Evolutionary conservation across 1,140 invertebrate genomes (phyloP).

Genomic region (Drosophila ironensis): DNA sequence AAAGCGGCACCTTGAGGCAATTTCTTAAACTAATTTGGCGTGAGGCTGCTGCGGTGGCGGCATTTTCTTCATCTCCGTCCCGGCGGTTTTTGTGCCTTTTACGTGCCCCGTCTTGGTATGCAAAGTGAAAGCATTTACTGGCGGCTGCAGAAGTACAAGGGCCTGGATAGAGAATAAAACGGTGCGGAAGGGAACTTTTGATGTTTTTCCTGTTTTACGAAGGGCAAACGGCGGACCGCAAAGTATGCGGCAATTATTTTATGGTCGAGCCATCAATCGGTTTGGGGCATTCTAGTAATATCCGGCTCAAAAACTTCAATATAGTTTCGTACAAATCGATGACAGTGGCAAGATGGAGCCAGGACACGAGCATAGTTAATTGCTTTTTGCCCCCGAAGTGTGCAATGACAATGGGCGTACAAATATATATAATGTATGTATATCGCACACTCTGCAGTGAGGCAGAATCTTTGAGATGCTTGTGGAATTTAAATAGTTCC

Average conservation of each 20-base stretch:
- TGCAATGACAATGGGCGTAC: conserved; percentile 4
- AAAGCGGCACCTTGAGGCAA: conserved; percentile 33
- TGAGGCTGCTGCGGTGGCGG: conserved; percentile 37
- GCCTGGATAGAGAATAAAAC: background rate
- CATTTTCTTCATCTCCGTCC: conserved; percentile 32
- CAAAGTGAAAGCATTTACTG: conserved; percentile 39
- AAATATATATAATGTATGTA: background rate
- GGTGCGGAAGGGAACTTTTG: conserved; percentile 43
- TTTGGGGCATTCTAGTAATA: conserved; percentile 64
- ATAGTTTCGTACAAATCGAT: conserved; percentile 56
- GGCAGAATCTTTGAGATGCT: background rate
- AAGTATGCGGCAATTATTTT: conserved; percentile 59
- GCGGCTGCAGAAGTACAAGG: background rate
- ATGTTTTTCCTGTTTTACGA: conserved; percentile 17
- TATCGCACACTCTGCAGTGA: background rate
- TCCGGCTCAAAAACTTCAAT: conserved; percentile 74
- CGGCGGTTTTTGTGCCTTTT: conserved; percentile 39
- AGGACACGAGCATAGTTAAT: conserved; percentile 53
- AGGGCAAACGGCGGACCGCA: conserved; percentile 1
- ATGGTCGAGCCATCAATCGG: conserved; percentile 52
- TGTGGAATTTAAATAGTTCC: conserved; percentile 40
- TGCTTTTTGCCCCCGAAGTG: conserved; percentile 25
- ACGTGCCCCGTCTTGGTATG: conserved; percentile 39
- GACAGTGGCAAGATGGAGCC: background rate
- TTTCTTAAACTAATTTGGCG: conserved; percentile 57